These are phyloP conservation scores for Danio albolineatus DNA, from an alignment of 2,797 vertebrate species.

Conservation along the genomic window DNA sequence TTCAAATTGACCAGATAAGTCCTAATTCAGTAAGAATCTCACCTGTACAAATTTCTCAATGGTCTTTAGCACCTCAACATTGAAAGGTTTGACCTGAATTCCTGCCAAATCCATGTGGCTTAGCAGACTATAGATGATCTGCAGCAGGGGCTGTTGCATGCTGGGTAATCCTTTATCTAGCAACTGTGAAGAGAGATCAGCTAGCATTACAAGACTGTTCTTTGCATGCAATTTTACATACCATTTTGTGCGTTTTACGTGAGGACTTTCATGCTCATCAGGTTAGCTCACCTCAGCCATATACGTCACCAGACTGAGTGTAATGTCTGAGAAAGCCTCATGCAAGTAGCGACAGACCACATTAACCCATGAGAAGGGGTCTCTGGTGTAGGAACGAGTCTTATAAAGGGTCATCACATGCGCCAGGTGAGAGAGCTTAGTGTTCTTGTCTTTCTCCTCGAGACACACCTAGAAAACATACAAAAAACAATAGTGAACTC, in stretches of 20 bases:
- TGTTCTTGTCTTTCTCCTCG: constrained; percentile 96
- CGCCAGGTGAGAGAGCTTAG: constrained; percentile 94
- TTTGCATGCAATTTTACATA: neutral
- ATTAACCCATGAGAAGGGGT: constrained; percentile 96
- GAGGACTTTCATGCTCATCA: constrained; percentile 17
- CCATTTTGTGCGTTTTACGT: neutral
- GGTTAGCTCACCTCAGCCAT: constrained; percentile 88
- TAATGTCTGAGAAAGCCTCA: constrained; percentile 93
- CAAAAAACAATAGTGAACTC: neutral
- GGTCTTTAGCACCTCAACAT: constrained; percentile 93
- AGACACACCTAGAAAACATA: constrained; percentile 87
- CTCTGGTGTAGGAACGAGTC: constrained; percentile 95
- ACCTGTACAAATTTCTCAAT: constrained; percentile 99
- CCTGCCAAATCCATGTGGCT: constrained; percentile 95
- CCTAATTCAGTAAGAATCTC: constrained; percentile 37
- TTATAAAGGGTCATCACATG: constrained; percentile 99
- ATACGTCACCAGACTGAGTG: constrained; percentile 96
- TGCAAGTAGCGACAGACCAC: constrained; percentile 98
- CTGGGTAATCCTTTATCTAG: constrained; percentile 95
- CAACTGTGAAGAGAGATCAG: constrained; percentile 75
- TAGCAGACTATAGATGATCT: constrained; percentile 96
- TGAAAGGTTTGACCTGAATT: constrained; percentile 95
- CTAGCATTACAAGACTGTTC: neutral
- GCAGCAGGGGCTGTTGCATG: constrained; percentile 96
- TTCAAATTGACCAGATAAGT: neutral